Evolutionary conservation across 2,113 vertebrate genomes (phyloP).

Genomic region (Pseudois nayaur): DNA sequence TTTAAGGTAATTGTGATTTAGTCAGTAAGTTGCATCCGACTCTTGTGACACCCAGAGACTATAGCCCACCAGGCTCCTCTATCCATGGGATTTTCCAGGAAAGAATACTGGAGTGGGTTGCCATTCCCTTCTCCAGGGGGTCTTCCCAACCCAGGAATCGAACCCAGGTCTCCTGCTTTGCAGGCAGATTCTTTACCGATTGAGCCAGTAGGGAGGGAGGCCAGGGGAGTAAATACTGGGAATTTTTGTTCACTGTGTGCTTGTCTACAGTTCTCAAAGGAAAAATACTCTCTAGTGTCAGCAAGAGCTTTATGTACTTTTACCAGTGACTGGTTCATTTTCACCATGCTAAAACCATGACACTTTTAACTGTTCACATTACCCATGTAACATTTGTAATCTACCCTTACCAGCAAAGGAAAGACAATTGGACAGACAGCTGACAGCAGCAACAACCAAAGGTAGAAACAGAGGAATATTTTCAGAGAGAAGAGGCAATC

Average conservation of each 20-base stretch:
- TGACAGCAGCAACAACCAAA: not conserved
- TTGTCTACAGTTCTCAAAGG: not conserved
- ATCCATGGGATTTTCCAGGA: not conserved
- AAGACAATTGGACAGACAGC: not conserved
- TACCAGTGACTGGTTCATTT: not conserved
- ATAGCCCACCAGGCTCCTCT: not conserved
- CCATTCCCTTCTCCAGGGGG: not conserved
- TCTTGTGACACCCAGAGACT: not conserved
- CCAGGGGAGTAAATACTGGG: not conserved
- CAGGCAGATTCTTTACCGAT: not conserved
- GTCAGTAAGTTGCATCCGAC: accelerated
- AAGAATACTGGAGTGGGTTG: not conserved
- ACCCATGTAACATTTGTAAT: not conserved
- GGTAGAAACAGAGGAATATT: not conserved
- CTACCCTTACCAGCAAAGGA: not conserved
- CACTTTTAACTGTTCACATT: not conserved
- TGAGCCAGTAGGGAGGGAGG: not conserved
- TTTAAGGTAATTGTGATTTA: not conserved
- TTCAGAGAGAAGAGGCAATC: not conserved
- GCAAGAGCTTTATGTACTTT: not conserved
- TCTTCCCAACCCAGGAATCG: not conserved
- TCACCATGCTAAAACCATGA: not conserved
- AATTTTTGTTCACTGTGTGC: not conserved
- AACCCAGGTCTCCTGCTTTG: accelerated
- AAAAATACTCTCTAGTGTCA: not conserved